A percentile compares a stretch with the other conserved stretches of the same genome.
phyloP scores from a whole-genome alignment of 2,113 vertebrate genomes.

The Fulica atra region DNA sequence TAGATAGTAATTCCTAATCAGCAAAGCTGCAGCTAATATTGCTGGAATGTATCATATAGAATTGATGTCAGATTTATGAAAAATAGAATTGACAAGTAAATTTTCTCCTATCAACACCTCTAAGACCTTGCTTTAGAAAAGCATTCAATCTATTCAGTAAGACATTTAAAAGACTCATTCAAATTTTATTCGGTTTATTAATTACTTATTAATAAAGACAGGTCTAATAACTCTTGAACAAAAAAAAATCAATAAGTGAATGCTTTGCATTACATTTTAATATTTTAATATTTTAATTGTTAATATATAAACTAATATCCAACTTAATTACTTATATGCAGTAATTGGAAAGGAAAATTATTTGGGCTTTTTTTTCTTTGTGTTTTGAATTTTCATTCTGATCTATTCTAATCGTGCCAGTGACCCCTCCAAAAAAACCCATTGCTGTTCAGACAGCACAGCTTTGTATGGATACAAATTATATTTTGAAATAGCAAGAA shows the following conservation, averaged over 20 bases:
- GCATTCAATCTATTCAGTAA: background rate
- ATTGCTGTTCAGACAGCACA: background rate
- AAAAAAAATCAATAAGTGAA: background rate
- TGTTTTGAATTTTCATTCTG: background rate
- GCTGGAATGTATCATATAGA: background rate
- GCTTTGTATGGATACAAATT: background rate
- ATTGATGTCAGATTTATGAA: slow-evolving; percentile 4
- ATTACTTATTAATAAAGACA: background rate
- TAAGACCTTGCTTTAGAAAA: background rate
- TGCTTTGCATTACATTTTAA: background rate
- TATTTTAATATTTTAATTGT: background rate
- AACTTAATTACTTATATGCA: background rate
- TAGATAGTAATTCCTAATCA: slow-evolving; percentile 47
- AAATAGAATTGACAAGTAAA: slow-evolving; percentile 33
- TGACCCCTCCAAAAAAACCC: background rate
- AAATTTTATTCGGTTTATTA: background rate
- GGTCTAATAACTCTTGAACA: background rate
- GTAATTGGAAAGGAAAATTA: background rate
- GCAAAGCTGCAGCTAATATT: slow-evolving; percentile 19
- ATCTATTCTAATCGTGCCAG: background rate
- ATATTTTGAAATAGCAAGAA: background rate
- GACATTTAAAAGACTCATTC: background rate
- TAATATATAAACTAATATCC: background rate
- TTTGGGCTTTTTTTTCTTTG: background rate
- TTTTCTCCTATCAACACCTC: background rate